Base-by-base conservation (phyloP, 2,888 invertebrate species). In the Pyrrhosoma nymphula region DNA sequence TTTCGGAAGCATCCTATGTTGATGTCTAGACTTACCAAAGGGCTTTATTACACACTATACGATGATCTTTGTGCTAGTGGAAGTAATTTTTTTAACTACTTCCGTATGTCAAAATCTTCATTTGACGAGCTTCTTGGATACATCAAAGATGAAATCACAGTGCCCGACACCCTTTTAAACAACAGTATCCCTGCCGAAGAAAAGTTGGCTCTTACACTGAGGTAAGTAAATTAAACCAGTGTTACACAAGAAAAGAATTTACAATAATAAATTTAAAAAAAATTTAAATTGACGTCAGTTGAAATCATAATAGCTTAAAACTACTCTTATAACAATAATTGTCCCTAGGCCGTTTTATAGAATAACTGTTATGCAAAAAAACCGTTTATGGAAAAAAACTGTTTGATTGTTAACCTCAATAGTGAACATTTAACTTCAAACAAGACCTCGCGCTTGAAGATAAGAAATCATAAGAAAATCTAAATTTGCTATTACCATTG, bases 111-210 rank as follows among this genome's bases (percentile, higher is more conserved):
- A 63, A 63, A 63, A 63, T 63, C 63, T 63, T 20, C 63, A 16
- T 63, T 63, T 63, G 56, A 63, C 63, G 63, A 63, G 63, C 63
- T 63, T 63, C 63, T 63, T 63, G 63, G 63, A 23, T 63, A 63
- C 23, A 63, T 63, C 23, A 63, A 63, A 63, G 63, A 63, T 63
- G 63, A 63, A 4, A 63, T 63, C 63, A 63, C 63, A 63, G 63
- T 63, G 63, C 63, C 63, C 63, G 63, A 63, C 63, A 63, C 63
- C 63, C 63, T 63, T 63, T 63, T 63, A 63, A 63, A 63, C 63
- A 63, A 63, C 63, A 63, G 23, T 63, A 63, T 63, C 63, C 63
- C 63, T 20, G 63, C 63, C 63, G 63, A 23, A 63, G 63, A 63
- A 63, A 63, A 63, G 63, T 23, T 63, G 63, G 63, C 63, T 63